Evolutionary conservation across 2,888 invertebrate species (phyloP).

Genomic region (Drosophila parthenogenetica): DNA sequence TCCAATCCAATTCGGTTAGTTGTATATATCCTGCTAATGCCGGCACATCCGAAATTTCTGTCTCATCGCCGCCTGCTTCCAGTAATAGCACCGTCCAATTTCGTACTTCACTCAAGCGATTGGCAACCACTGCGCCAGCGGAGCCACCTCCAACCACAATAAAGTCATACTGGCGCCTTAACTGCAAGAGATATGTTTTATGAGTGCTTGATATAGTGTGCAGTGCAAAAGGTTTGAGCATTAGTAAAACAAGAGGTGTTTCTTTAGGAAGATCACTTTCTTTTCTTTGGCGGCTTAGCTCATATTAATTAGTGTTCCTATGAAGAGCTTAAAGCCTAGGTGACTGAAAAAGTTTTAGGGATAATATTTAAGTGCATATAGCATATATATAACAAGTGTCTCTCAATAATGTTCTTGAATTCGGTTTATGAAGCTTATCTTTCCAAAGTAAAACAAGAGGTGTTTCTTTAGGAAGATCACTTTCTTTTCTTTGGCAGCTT

Average conservation of each 20-base stretch:
- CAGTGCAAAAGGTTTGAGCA: background rate
- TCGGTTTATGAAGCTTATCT: too few relatives aligned
- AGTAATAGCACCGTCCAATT: conserved; percentile 93
- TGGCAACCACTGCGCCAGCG: conserved; percentile 95
- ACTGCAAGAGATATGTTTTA: conserved; percentile 85
- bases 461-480: too few relatives aligned
- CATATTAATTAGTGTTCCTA: too few relatives aligned
- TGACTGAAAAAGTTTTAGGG: too few relatives aligned
- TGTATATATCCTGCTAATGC: conserved; percentile 93
- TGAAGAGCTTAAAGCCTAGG: too few relatives aligned
- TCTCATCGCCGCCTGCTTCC: conserved; percentile 95
- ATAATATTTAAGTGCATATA: too few relatives aligned
- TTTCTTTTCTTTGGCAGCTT: too few relatives aligned
- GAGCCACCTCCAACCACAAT: conserved; percentile 95
- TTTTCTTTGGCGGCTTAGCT: too few relatives aligned
- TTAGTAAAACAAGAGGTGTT: background rate
- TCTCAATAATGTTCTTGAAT: too few relatives aligned
- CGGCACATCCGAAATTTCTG: conserved; percentile 94
- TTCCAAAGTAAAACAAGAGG: too few relatives aligned
- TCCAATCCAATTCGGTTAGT: conserved; percentile 95
- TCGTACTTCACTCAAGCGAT: conserved; percentile 91
- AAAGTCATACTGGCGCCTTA: conserved; percentile 93
- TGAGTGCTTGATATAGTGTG: background rate
- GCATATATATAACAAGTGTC: too few relatives aligned
- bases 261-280: too few relatives aligned